Evolutionary conservation across 2,888 invertebrate species (phyloP).

Genomic region (Thereva unica): DNA sequence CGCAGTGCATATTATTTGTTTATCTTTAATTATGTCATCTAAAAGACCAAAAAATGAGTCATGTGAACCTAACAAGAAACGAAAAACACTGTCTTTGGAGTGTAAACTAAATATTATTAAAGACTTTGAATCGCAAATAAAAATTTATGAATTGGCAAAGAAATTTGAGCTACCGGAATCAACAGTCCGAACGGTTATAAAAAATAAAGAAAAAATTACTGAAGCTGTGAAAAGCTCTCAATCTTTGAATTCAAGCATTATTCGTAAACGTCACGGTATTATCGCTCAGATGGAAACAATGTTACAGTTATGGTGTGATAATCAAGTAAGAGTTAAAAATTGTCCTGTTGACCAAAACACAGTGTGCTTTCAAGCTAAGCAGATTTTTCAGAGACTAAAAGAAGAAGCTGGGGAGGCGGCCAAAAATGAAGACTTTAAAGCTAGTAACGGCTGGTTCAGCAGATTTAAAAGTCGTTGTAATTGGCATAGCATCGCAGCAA

Average conservation of each 20-base stretch:
- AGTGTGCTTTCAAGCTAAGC: too few relatives aligned
- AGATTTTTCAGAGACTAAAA: constrained; percentile 26
- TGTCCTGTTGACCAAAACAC: too few relatives aligned
- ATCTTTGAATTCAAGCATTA: constrained; percentile 8
- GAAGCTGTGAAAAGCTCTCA: constrained; percentile 18
- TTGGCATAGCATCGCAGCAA: constrained; percentile 20
- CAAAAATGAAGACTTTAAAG: constrained; percentile 14
- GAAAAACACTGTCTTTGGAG: constrained; percentile 24
- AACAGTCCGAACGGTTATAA: constrained; percentile 10
- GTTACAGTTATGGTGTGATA: constrained; percentile 24
- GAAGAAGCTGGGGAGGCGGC: constrained; percentile 15
- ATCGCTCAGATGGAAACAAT: constrained; percentile 22
- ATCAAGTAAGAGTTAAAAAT: constrained; percentile 32
- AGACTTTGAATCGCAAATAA: constrained; percentile 18
- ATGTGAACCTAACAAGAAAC: constrained; percentile 9
- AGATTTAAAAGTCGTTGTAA: constrained; percentile 19
- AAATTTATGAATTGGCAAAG: constrained; percentile 21
- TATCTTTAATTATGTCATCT: too few relatives aligned
- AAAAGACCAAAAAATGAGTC: too few relatives aligned
- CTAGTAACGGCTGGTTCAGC: constrained; percentile 19
- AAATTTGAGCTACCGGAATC: constrained; percentile 14
- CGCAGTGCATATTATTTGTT: too few relatives aligned
- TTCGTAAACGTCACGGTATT: constrained; percentile 17
- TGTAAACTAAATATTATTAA: constrained; percentile 21
- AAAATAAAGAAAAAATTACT: constrained; percentile 18